Conservation (phyloP, 1,140 invertebrate genomes). For the Brachionus sp. region DNA sequence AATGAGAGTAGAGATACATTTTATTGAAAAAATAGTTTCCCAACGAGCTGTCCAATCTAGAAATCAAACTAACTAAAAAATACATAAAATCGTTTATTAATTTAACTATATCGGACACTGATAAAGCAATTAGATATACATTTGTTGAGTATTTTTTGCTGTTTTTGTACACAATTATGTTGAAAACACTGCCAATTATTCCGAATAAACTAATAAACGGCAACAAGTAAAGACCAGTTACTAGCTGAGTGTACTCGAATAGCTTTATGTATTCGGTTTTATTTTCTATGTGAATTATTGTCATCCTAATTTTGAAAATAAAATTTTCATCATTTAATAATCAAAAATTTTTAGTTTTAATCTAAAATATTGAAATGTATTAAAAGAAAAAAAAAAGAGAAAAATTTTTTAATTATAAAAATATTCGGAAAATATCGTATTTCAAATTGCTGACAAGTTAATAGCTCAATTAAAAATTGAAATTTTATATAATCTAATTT, state of each 20-base stretch:
- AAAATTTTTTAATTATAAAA: not conserved
- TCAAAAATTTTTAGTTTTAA: not conserved
- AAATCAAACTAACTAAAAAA: constrained; percentile 64
- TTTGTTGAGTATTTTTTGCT: constrained; percentile 73
- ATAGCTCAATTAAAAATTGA: no score
- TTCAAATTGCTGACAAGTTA: no score
- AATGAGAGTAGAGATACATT: constrained; percentile 57
- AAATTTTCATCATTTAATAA: not conserved
- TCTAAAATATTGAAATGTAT: no score
- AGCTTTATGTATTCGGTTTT: constrained; percentile 49
- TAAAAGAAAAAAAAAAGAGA: not conserved
- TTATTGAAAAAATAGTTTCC: constrained; percentile 49
- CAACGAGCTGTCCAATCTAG: constrained; percentile 49
- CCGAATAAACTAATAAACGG: constrained; percentile 70
- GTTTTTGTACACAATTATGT: constrained; percentile 69
- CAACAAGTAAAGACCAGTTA: constrained; percentile 63
- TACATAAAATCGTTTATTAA: constrained; percentile 69
- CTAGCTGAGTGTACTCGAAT: constrained; percentile 52
- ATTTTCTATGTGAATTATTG: not conserved
- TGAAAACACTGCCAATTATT: constrained; percentile 69
- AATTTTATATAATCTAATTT: no score
- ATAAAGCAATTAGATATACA: constrained; percentile 70
- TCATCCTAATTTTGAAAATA: not conserved
- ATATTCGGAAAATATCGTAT: no score
- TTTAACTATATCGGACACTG: constrained; percentile 71